Percentiles rank a stretch among this genome's conserved stretches.
phyloP scores from a whole-genome alignment of 2,888 invertebrate genomes.

The Lottia scabra region DNA sequence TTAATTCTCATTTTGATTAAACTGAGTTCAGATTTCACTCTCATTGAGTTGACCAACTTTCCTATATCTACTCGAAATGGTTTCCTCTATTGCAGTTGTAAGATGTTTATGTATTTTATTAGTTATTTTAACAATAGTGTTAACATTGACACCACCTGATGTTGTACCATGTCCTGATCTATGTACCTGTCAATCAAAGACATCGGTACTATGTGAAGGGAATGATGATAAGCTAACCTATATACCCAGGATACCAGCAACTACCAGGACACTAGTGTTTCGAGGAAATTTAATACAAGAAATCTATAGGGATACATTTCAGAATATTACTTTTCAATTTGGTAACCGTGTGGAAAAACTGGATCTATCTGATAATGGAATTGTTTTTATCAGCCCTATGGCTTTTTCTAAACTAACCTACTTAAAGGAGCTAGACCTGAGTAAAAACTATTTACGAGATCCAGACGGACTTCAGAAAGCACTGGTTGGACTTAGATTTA shows the following conservation, averaged over 20 bases:
- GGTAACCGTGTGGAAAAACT: not conserved
- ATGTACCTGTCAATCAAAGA: not conserved
- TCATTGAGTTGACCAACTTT: too few relatives aligned
- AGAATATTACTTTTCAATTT: not conserved
- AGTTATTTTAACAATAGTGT: too few relatives aligned
- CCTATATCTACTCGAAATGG: too few relatives aligned
- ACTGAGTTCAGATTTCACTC: too few relatives aligned
- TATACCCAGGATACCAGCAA: not conserved
- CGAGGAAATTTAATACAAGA: not conserved
- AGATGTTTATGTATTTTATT: too few relatives aligned
- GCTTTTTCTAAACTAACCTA: not conserved
- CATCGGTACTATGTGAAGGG: not conserved
- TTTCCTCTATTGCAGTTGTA: too few relatives aligned
- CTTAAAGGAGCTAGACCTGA: not conserved
- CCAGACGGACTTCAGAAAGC: not conserved
- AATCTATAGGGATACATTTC: not conserved
- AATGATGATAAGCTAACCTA: not conserved
- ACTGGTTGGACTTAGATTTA: not conserved
- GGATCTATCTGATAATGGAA: not conserved
- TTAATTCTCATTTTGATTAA: too few relatives aligned
- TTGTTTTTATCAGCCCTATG: not conserved
- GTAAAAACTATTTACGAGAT: not conserved
- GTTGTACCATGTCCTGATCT: not conserved
- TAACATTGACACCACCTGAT: too few relatives aligned
- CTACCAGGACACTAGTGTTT: not conserved